Conservation (phyloP, 2,113 vertebrate genomes). For the Alaudala cheleensis region DNA sequence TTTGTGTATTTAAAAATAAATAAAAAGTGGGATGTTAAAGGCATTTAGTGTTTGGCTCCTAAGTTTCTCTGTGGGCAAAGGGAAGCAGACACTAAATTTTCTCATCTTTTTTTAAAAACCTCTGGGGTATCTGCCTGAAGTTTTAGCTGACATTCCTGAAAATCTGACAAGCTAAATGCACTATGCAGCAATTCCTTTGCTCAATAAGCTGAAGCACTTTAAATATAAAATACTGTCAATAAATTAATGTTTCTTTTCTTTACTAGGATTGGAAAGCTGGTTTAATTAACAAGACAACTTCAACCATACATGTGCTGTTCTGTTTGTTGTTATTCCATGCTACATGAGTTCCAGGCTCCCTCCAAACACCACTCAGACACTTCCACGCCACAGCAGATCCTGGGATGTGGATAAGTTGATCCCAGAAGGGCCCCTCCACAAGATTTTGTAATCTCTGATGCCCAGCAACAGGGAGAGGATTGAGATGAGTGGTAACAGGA, state of each 20-base stretch:
- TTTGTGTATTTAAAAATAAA: neutral
- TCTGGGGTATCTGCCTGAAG: neutral
- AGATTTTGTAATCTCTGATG: neutral
- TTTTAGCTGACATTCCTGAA: neutral
- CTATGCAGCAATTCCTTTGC: neutral
- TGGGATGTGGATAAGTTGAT: no score
- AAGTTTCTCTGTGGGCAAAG: neutral
- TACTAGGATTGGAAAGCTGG: neutral
- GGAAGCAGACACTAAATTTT: neutral
- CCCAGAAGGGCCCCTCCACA: neutral
- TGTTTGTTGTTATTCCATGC: neutral
- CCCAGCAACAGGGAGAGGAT: rapidly evolving
- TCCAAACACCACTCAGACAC: neutral
- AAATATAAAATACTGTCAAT: neutral
- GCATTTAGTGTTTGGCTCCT: neutral
- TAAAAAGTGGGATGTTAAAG: neutral
- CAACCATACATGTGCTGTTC: neutral
- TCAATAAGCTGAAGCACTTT: neutral
- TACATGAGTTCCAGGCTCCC: neutral
- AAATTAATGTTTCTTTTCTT: neutral
- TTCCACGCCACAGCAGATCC: neutral
- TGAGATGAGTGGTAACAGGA: neutral
- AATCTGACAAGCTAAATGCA: neutral
- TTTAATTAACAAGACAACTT: neutral
- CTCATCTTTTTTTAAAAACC: neutral